Evolutionary conservation across 2,113 vertebrate genomes (phyloP).

Genomic region (Podocnemis expansa): DNA sequence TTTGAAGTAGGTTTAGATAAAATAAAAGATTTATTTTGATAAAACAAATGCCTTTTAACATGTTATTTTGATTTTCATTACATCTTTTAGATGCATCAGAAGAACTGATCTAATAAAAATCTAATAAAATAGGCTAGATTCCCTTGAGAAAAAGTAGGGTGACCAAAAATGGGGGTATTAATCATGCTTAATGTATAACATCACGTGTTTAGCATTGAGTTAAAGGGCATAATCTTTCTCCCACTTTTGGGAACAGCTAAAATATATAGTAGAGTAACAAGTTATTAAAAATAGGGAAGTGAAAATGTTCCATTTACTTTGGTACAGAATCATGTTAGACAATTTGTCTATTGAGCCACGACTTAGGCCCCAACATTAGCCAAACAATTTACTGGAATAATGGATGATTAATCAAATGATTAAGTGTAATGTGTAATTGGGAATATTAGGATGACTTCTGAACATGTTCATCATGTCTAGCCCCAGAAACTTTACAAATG

Average conservation of each 20-base stretch:
- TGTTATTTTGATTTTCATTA: neutral
- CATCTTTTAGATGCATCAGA: neutral
- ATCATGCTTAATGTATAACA: neutral
- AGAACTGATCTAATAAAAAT: neutral
- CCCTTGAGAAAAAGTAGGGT: neutral
- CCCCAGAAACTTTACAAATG: neutral
- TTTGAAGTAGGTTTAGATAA: neutral
- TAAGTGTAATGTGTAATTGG: neutral
- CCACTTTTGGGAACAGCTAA: neutral
- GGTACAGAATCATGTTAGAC: neutral
- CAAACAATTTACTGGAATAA: constrained; percentile 7
- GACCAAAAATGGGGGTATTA: neutral
- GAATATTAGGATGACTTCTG: neutral
- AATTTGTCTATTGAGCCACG: neutral
- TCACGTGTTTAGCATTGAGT: neutral
- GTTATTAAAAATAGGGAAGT: neutral
- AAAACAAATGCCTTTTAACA: neutral
- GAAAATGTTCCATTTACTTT: constrained; percentile 1
- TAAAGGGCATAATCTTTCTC: neutral
- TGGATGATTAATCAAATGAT: neutral
- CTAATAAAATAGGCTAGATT: neutral
- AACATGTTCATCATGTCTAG: neutral
- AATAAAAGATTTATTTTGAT: neutral
- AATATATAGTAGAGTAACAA: neutral
- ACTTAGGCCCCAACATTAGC: accelerated